Conservation (phyloP, 2,797 vertebrate species). For the Chaenodraco wilsoni region DNA sequence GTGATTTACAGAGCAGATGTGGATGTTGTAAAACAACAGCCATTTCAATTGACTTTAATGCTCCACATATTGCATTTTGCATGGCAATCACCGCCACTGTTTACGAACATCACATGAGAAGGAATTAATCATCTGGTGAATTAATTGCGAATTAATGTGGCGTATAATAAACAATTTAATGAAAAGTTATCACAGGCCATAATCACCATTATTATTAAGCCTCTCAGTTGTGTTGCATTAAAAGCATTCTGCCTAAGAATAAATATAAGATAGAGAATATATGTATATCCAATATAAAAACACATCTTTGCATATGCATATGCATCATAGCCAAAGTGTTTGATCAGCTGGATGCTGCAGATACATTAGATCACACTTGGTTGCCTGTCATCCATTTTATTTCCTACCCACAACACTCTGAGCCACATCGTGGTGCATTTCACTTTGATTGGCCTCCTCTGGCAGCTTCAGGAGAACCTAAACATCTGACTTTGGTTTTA, state of each 20-base stretch:
- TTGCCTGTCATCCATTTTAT: conserved; percentile 35
- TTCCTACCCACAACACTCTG: conserved; percentile 10
- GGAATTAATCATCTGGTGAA: conserved; percentile 32
- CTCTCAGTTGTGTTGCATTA: conserved; percentile 16
- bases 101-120: conserved; percentile 11
- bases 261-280: conserved; percentile 16
- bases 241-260: conserved; percentile 11
- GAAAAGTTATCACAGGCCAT: conserved; percentile 27
- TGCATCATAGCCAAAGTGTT: conserved; percentile 23
- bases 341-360: conserved; percentile 49
- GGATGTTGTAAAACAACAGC: no score
- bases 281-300: conserved; percentile 29
- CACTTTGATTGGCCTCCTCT: conserved; percentile 20
- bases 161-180: conserved; percentile 39
- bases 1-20: background rate
- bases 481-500: conserved; percentile 38
- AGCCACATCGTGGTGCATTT: conserved; percentile 20
- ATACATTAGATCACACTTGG: conserved; percentile 46
- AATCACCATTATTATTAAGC: conserved; percentile 19
- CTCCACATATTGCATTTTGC: conserved; percentile 6
- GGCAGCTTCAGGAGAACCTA: conserved; percentile 22
- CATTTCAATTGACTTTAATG: background rate
- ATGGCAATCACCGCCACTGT: background rate
- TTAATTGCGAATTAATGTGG: conserved; percentile 44
- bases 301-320: conserved; percentile 22